Conservation (phyloP, 2,113 vertebrate genomes). For the Anguilla rostrata region DNA sequence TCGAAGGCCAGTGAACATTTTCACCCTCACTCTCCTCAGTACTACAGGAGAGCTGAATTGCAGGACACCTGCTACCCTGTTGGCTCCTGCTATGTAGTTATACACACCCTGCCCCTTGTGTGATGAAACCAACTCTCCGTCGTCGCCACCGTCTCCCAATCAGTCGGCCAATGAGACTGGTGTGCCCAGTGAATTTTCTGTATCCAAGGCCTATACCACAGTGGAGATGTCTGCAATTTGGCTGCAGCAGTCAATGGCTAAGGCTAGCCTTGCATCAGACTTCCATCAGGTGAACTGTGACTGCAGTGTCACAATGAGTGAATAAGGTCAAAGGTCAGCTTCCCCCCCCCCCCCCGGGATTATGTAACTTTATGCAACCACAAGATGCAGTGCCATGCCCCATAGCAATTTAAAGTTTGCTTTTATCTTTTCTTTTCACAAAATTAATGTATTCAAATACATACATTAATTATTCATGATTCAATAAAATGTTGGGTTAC, state of each 20-base stretch:
- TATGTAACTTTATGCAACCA: background rate
- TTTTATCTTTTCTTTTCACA: background rate
- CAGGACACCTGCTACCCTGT: too few relatives aligned
- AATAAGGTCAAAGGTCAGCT: too few relatives aligned
- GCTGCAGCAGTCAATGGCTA: too few relatives aligned
- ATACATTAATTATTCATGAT: background rate
- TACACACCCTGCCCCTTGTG: background rate
- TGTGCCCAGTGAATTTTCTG: background rate
- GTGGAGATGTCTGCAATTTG: too few relatives aligned
- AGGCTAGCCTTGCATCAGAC: too few relatives aligned
- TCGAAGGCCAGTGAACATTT: background rate
- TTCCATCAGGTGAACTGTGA: too few relatives aligned
- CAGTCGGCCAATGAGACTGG: background rate
- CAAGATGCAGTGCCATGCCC: background rate
- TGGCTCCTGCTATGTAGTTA: background rate
- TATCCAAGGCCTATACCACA: background rate
- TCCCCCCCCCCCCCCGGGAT: background rate
- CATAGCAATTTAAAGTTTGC: background rate
- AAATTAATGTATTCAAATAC: background rate
- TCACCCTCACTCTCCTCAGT: background rate
- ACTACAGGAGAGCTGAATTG: background rate
- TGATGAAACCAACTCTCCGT: too few relatives aligned
- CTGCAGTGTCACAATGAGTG: too few relatives aligned
- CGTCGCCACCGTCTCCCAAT: background rate
- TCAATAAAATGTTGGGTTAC: background rate